These are phyloP conservation scores for Nesogale talazaci DNA, from an alignment of 2,113 vertebrate genomes.

Conservation along the genomic window DNA sequence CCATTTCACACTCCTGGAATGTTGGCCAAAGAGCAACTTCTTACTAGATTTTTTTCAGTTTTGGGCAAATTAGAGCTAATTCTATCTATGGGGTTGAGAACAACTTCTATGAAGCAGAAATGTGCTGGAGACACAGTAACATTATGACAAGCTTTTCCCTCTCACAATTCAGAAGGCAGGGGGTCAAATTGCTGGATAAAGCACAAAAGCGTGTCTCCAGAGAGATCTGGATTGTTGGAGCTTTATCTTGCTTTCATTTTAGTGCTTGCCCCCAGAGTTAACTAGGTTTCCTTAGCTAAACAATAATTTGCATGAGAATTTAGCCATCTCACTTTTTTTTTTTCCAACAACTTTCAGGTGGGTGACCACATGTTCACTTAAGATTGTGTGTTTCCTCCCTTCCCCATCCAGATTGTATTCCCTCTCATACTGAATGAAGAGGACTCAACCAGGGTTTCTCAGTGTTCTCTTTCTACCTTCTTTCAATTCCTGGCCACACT, in stretches of 20 bases:
- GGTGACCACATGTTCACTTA: conserved; percentile 26
- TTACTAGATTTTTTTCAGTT: neutral
- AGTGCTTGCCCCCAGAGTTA: neutral
- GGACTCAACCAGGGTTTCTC: neutral
- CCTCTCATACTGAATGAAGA: neutral
- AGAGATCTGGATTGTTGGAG: neutral
- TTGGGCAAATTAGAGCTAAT: neutral
- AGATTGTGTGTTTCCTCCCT: conserved; percentile 14
- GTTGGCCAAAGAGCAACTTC: neutral
- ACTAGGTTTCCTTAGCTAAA: conserved; percentile 63
- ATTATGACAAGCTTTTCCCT: conserved; percentile 7
- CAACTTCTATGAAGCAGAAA: neutral
- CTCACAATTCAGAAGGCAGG: conserved; percentile 2
- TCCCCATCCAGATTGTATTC: neutral
- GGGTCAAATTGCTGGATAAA: neutral
- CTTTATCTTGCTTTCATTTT: neutral
- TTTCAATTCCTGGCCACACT: neutral
- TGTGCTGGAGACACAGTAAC: neutral
- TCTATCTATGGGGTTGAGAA: neutral
- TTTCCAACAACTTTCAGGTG: conserved; percentile 59
- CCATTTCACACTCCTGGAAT: neutral
- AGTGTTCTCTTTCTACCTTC: neutral
- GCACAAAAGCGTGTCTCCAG: neutral
- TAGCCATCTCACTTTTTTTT: neutral
- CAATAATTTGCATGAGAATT: conserved; percentile 25